Evolutionary conservation across 2,888 invertebrate genomes (phyloP).

Genomic region (Apeira syringaria): DNA sequence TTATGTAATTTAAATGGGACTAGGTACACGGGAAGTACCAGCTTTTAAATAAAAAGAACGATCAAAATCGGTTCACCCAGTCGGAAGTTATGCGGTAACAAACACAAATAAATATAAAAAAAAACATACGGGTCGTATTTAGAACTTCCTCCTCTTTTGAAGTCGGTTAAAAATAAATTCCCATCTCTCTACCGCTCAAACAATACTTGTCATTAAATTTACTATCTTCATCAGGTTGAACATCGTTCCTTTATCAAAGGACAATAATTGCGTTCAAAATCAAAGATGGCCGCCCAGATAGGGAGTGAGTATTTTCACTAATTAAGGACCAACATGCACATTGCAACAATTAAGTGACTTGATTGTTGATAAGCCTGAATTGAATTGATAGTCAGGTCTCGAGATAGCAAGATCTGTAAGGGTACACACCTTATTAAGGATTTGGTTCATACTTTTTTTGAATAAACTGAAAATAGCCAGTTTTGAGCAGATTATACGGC

Average conservation of each 20-base stretch:
- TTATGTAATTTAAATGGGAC: too few relatives aligned
- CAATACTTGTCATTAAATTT: constrained; percentile 14
- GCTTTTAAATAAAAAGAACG: too few relatives aligned
- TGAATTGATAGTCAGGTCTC: constrained; percentile 59
- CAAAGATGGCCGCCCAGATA: constrained; percentile 74
- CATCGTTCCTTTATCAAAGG: constrained; percentile 65
- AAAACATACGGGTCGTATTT: too few relatives aligned
- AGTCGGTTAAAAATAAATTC: too few relatives aligned
- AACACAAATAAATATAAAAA: too few relatives aligned
- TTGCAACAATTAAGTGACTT: constrained; percentile 74
- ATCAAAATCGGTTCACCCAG: too few relatives aligned
- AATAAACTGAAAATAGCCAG: too few relatives aligned
- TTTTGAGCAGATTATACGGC: too few relatives aligned
- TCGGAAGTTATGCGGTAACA: too few relatives aligned
- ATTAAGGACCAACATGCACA: constrained; percentile 77
- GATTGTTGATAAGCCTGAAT: constrained; percentile 73
- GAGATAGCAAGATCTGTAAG: constrained; percentile 61
- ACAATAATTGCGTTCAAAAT: constrained; percentile 82
- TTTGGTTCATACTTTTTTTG: constrained; percentile 17
- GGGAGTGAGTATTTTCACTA: constrained; percentile 74
- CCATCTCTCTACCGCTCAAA: constrained; percentile 6
- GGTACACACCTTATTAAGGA: constrained; percentile 73
- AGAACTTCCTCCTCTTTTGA: too few relatives aligned
- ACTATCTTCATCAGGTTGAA: constrained; percentile 39
- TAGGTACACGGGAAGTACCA: too few relatives aligned